Conservation (phyloP, 2,113 vertebrate genomes). For the Peromyscus maniculatus region DNA sequence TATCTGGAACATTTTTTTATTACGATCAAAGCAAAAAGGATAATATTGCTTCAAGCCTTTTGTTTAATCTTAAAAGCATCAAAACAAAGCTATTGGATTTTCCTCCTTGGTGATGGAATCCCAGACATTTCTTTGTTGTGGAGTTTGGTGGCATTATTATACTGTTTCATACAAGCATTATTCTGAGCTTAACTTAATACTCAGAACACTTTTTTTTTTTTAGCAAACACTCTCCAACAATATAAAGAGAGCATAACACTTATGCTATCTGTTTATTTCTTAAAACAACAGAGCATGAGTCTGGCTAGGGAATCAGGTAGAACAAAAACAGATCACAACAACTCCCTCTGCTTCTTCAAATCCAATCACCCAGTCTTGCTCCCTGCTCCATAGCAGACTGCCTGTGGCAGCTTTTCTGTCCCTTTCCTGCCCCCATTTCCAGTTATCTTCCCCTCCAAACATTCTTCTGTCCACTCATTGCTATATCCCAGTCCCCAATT, state of each 20-base stretch:
- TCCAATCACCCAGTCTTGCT: neutral
- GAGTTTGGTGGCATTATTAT: constrained; percentile 31
- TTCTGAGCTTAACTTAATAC: constrained; percentile 63
- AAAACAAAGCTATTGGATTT: constrained; percentile 47
- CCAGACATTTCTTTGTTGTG: constrained; percentile 72
- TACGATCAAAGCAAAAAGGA: constrained; percentile 59
- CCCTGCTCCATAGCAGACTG: neutral
- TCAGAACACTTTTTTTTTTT: constrained; percentile 41
- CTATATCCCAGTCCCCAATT: neutral
- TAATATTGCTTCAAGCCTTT: constrained; percentile 57
- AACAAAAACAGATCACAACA: too few relatives aligned
- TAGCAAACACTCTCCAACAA: constrained; percentile 43
- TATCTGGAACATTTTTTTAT: constrained; percentile 66
- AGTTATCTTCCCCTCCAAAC: neutral
- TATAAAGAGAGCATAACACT: constrained; percentile 46
- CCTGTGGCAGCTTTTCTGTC: neutral
- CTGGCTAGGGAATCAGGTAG: neutral
- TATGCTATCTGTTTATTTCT: constrained; percentile 28
- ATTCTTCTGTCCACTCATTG: neutral
- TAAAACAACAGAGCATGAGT: constrained; percentile 33
- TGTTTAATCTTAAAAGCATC: constrained; percentile 65
- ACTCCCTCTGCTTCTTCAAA: neutral
- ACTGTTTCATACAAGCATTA: constrained; percentile 60
- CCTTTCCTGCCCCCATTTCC: neutral
- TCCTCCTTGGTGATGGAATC: constrained; percentile 66